phyloP scores from a whole-genome alignment of 1,140 invertebrate genomes.

The Neotoxoptera formosana region DNA sequence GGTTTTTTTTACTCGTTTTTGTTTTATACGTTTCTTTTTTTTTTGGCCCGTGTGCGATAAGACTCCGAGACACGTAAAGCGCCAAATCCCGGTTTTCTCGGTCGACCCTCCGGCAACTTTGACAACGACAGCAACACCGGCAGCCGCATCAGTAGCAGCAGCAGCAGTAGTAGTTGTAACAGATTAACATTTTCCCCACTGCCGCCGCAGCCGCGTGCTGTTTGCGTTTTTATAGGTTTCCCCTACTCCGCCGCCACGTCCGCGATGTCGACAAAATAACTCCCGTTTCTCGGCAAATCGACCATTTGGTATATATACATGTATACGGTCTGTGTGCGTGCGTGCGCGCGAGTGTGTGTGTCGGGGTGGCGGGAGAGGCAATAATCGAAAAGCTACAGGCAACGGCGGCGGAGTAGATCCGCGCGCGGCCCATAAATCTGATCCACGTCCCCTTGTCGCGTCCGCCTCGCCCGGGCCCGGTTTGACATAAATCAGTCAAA shows the following conservation, averaged over 20 bases:
- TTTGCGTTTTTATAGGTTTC: conserved; percentile 57
- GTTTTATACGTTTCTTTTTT: background rate
- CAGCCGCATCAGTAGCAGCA: background rate
- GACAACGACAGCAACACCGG: background rate
- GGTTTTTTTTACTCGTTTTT: background rate
- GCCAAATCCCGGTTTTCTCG: conserved; percentile 25
- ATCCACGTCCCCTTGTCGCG: conserved; percentile 55
- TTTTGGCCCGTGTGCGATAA: background rate
- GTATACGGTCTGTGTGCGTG: background rate
- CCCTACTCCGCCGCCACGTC: background rate
- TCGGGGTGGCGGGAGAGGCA: background rate
- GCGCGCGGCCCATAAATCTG: conserved; percentile 57
- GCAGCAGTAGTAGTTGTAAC: conserved; percentile 26
- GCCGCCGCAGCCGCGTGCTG: background rate
- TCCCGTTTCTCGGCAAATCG: conserved; percentile 55
- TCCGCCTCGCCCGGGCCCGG: conserved; percentile 38
- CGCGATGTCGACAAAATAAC: conserved; percentile 54
- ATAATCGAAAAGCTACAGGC: conserved; percentile 58
- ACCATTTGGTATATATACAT: conserved; percentile 45
- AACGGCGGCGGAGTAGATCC: conserved; percentile 43
- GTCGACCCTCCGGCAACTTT: background rate
- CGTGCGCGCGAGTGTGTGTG: background rate
- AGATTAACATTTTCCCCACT: conserved; percentile 52
- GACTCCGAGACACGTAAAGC: background rate
- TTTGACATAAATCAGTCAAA: conserved; percentile 58